These are phyloP conservation scores for Cantharis lateralis DNA, from an alignment of 2,888 invertebrate species.

Conservation along the genomic window DNA sequence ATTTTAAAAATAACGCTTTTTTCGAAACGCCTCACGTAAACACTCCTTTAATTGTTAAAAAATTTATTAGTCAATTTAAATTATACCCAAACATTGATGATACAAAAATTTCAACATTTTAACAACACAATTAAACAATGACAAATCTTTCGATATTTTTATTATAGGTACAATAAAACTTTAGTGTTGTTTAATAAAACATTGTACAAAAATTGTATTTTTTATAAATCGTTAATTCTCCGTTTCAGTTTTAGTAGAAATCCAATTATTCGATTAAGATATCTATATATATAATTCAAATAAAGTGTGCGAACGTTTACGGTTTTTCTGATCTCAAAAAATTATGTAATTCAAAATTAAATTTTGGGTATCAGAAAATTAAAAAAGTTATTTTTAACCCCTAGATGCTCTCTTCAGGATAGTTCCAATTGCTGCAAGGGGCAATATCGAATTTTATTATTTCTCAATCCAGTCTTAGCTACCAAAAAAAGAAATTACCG, in stretches of 20 bases:
- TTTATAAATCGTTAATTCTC: not conserved
- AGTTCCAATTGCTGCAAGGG: too few relatives aligned
- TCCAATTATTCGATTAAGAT: not conserved
- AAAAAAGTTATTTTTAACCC: too few relatives aligned
- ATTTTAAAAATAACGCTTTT: not conserved
- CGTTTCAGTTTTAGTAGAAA: not conserved
- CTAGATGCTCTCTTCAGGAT: too few relatives aligned
- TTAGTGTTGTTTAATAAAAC: not conserved
- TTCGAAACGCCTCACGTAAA: not conserved
- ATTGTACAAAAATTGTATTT: not conserved
- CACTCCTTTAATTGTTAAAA: not conserved
- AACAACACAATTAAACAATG: not conserved
- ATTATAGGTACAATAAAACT: not conserved
- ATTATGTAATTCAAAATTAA: not conserved
- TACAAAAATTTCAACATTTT: not conserved
- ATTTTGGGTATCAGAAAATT: too few relatives aligned
- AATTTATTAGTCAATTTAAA: not conserved
- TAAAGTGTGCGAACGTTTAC: not conserved
- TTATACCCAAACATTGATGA: constrained; percentile 2
- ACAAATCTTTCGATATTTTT: not conserved
- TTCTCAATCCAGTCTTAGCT: too few relatives aligned
- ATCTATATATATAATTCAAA: too few relatives aligned
- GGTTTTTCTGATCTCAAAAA: too few relatives aligned
- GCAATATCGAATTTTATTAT: too few relatives aligned
- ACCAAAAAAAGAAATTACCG: too few relatives aligned